phyloP scores from a whole-genome alignment of 1,140 invertebrate species.

The Nebria ingens region DNA sequence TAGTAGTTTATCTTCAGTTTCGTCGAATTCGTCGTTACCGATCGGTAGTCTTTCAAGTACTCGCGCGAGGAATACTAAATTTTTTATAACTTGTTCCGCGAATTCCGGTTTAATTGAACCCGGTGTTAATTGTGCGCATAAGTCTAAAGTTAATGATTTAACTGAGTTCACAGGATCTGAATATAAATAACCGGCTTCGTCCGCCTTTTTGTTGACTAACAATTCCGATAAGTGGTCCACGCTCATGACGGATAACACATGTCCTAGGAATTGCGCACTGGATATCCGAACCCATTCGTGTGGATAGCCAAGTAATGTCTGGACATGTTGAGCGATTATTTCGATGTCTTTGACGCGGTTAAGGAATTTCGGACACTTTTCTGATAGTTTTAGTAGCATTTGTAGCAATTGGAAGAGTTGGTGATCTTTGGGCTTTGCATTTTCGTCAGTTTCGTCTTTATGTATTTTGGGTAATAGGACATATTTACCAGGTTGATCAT shows the following conservation, averaged over 20 bases:
- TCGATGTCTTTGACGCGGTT: slow-evolving; percentile 28
- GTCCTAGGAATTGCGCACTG: slow-evolving; percentile 61
- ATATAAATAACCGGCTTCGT: slow-evolving; percentile 48
- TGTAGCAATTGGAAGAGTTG: slow-evolving; percentile 60
- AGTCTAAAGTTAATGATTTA: slow-evolving; percentile 56
- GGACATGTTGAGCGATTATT: slow-evolving; percentile 38
- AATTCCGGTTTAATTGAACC: slow-evolving; percentile 44
- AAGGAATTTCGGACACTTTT: slow-evolving; percentile 41
- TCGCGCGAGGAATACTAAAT: slow-evolving; percentile 57
- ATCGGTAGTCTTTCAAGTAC: slow-evolving; percentile 43
- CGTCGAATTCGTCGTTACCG: slow-evolving; percentile 29
- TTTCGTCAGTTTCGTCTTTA: slow-evolving; percentile 25
- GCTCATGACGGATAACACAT: slow-evolving; percentile 54
- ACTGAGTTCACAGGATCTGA: slow-evolving; percentile 46
- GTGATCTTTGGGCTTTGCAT: slow-evolving; percentile 47
- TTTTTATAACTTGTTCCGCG: slow-evolving; percentile 59
- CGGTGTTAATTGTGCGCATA: slow-evolving; percentile 61
- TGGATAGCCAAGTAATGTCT: slow-evolving; percentile 45
- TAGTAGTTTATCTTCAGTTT: slow-evolving; percentile 28
- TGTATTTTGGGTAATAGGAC: slow-evolving; percentile 25
- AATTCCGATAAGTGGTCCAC: slow-evolving; percentile 44
- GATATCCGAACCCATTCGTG: slow-evolving; percentile 67
- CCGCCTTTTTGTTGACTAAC: slow-evolving; percentile 33
- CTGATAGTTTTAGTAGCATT: slow-evolving; percentile 49
- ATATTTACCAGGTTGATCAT: slow-evolving; percentile 30